These are phyloP conservation scores for Argopecten irradians DNA, from an alignment of 1,140 invertebrate genomes.

Conservation along the genomic window DNA sequence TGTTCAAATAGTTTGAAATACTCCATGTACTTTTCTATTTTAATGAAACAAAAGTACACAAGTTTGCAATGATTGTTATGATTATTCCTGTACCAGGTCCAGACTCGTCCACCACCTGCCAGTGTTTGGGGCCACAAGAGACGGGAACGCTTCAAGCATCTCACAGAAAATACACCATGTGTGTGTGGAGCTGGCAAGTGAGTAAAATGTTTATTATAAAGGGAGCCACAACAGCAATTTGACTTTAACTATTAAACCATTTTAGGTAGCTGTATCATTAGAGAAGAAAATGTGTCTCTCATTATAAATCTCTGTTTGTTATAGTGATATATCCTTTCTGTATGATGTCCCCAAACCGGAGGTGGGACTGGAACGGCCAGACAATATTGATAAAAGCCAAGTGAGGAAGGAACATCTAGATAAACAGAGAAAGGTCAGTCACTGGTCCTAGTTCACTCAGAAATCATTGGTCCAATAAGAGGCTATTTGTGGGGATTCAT, in stretches of 20 bases:
- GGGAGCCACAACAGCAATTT: neutral
- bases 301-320: slow-evolving; percentile 41
- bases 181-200: slow-evolving; percentile 77
- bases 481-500: too few species aligned
- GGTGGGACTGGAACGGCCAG: slow-evolving; percentile 62
- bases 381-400: slow-evolving; percentile 67
- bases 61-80: neutral
- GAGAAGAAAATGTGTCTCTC: neutral
- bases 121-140: slow-evolving; percentile 75
- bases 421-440: slow-evolving; percentile 61
- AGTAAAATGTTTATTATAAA: slow-evolving; percentile 29
- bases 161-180: slow-evolving; percentile 74
- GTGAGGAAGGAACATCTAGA: slow-evolving; percentile 62
- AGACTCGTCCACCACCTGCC: slow-evolving; percentile 65
- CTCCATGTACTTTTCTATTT: too few species aligned
- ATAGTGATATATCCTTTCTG: slow-evolving; percentile 76
- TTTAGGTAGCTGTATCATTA: neutral
- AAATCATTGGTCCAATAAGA: too few species aligned
- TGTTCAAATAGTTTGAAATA: too few species aligned
- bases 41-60: too few species aligned
- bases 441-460: neutral
- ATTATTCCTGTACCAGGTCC: slow-evolving; percentile 53
- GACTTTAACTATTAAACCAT: neutral
- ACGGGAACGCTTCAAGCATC: slow-evolving; percentile 74
- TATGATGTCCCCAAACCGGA: slow-evolving; percentile 74